Evolutionary conservation across 2,113 vertebrate genomes (phyloP).

Genomic region (Lamprotornis superbus): DNA sequence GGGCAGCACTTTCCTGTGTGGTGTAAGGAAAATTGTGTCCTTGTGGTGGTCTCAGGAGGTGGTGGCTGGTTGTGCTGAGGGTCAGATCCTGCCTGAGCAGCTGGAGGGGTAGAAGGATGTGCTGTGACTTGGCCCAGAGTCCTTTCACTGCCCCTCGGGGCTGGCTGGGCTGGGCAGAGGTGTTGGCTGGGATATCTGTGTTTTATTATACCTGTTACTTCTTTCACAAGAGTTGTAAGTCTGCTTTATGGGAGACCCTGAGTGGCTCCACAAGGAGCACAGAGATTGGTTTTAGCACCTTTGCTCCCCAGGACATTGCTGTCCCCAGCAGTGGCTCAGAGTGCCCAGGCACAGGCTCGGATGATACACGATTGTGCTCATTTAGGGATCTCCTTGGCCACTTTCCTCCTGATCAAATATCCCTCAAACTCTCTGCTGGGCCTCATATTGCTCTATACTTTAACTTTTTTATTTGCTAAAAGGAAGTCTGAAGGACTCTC

Average conservation of each 20-base stretch:
- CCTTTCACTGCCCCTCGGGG: accelerated
- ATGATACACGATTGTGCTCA: background rate
- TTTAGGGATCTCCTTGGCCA: background rate
- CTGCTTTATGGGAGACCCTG: conserved; percentile 18
- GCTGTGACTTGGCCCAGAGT: background rate
- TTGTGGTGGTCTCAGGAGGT: background rate
- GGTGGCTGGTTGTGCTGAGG: background rate
- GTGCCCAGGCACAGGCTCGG: background rate
- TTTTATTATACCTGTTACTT: conserved; percentile 36
- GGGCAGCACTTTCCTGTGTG: background rate
- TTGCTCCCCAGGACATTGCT: conserved; percentile 15
- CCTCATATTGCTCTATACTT: background rate
- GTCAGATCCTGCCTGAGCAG: background rate
- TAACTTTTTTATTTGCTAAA: background rate
- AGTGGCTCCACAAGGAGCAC: background rate
- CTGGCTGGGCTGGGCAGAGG: background rate
- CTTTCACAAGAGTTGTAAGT: conserved; percentile 2
- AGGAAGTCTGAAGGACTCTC: background rate
- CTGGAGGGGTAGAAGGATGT: accelerated
- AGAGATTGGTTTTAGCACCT: conserved; percentile 56
- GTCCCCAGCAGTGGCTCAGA: background rate
- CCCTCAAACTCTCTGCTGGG: background rate
- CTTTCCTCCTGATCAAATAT: background rate
- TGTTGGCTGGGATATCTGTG: background rate
- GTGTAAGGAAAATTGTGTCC: accelerated